Conservation (phyloP, 2,113 vertebrate genomes). For the Phodopus roborovskii region DNA sequence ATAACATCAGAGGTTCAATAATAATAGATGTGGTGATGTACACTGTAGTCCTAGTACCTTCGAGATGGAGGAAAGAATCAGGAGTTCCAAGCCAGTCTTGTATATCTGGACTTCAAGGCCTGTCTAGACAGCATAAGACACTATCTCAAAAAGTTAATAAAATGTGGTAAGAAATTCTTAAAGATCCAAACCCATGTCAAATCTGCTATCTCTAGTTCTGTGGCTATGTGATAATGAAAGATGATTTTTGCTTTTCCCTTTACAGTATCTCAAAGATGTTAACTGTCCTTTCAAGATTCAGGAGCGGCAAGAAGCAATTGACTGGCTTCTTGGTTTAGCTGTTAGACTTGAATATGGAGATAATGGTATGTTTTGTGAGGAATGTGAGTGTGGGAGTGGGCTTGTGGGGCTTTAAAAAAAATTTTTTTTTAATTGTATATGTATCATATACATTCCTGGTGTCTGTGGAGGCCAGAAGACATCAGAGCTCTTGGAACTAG, state of each 20-base stretch:
- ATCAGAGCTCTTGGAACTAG: background rate
- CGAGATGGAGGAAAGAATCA: background rate
- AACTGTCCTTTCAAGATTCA: slow-evolving; percentile 93
- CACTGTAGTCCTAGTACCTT: background rate
- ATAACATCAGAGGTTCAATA: slow-evolving; percentile 19
- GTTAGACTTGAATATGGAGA: slow-evolving; percentile 98
- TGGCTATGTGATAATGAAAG: slow-evolving; percentile 51
- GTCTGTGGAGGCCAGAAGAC: background rate
- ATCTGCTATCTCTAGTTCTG: background rate
- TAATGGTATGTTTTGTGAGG: slow-evolving; percentile 89
- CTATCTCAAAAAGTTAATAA: background rate
- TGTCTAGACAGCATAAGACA: background rate
- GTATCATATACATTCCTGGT: background rate
- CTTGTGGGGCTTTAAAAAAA: background rate
- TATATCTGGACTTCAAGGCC: background rate
- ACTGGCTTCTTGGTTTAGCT: slow-evolving; percentile 98
- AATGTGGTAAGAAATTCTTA: background rate
- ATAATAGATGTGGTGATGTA: background rate
- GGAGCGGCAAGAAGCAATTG: slow-evolving; percentile 93
- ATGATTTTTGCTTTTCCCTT: background rate
- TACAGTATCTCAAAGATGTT: slow-evolving; percentile 95
- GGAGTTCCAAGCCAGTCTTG: background rate
- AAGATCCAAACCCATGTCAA: slow-evolving; percentile 9
- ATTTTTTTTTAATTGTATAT: background rate
- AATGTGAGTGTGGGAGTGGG: background rate